Evolutionary conservation across 2,888 invertebrate species (phyloP), one percentile per base, ranked within the genome.

Genomic region (Mallateleia sp.): DNA sequence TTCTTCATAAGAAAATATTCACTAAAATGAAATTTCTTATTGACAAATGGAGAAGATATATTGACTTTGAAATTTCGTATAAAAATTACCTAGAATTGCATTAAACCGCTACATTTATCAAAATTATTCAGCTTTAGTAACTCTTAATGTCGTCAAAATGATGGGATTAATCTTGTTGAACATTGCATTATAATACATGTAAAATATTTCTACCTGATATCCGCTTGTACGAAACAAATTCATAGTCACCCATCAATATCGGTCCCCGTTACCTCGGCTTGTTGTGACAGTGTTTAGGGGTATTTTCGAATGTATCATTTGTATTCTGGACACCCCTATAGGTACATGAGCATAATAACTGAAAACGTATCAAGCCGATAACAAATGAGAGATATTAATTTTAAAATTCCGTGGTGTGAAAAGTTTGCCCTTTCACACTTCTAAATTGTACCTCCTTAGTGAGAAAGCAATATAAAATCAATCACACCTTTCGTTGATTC

Each of bases 271-370:
- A 90, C 88, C 91, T 90, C 88, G 91, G 88, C 87, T 85, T 94
- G 94, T 94, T 94, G 93, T 94, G 93, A 94, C 94, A 94, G 87
- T 89, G 91, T 92, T 92, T 89, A 91, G 92, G 94, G 94, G 89
- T 92, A 91, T 93, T 93, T 92, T 92, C 91, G 93, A 91, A 91
- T 92, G 91, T 91, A 79, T 79, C 82, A 81, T 89, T 90, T 88
- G 89, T 91, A 88, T 83, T 86, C 83, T 64, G 47, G 71, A 79
- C 78, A 66, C 80, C 82, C 78, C 79, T 78, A 74, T 83, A 50
- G 74, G 47, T 82, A 67, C 71, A 34, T 34, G 72, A 80, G 67
- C 52, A 80, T 64, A 77, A 62, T 78, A 88, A 85, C 89, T 84
- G 84, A 91, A 91, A 92, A 85, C 83, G 88, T 85, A 89, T 90